Evolutionary conservation across 2,888 invertebrate genomes (phyloP).

Genomic region (Chalcis sispes): DNA sequence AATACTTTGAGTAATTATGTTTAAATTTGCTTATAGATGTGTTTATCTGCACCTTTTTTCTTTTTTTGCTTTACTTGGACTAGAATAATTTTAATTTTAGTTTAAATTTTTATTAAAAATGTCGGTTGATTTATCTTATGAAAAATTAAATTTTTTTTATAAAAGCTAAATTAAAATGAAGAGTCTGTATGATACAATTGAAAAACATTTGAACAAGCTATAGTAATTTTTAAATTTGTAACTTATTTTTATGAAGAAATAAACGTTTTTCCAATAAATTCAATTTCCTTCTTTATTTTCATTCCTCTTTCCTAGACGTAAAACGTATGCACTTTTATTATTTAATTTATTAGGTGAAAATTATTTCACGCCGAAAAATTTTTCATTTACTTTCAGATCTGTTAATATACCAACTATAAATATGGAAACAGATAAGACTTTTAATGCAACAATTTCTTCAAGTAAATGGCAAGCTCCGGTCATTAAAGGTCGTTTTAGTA

Average conservation of each 20-base stretch:
- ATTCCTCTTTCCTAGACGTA: conserved; percentile 19
- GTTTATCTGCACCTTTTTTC: conserved; percentile 36
- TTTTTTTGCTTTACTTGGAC: conserved; percentile 25
- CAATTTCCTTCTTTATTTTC: conserved; percentile 53
- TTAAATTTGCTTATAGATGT: conserved; percentile 35
- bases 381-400: conserved; percentile 68
- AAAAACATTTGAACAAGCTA: conserved; percentile 22
- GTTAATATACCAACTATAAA: conserved; percentile 66
- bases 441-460: conserved; percentile 53
- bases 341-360: conserved; percentile 53
- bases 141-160: conserved; percentile 22
- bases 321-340: conserved; percentile 13
- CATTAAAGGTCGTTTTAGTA: conserved; percentile 73
- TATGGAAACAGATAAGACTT: conserved; percentile 46
- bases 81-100: conserved; percentile 37
- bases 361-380: conserved; percentile 27
- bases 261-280: conserved; percentile 62
- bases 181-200: conserved; percentile 34
- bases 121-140: conserved; percentile 22
- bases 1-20: conserved; percentile 48
- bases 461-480: conserved; percentile 74
- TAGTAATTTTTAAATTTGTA: conserved; percentile 48
- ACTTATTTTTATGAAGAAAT: conserved; percentile 62
- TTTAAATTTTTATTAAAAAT: conserved; percentile 18
- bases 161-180: conserved; percentile 20